Conservation (phyloP, 2,113 vertebrate species). For the Ammospiza caudacuta region DNA sequence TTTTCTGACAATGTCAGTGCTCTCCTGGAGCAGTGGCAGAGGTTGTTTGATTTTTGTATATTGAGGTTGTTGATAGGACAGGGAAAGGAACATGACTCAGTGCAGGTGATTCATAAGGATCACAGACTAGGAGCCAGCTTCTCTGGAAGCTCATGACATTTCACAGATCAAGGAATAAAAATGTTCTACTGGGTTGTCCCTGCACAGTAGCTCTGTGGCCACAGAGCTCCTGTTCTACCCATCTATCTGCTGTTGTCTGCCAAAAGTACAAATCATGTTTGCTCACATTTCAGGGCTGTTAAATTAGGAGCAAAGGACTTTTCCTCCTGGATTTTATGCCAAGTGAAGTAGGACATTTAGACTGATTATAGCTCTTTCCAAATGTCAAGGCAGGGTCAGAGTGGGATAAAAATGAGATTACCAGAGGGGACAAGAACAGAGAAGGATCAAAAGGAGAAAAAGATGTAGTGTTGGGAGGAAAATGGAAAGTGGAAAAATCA, state of each 20-base stretch:
- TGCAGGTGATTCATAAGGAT: conserved; percentile 37
- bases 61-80: conserved; percentile 52
- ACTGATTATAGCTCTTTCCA: background rate
- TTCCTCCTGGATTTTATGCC: background rate
- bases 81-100: conserved; percentile 24
- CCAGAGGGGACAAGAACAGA: background rate
- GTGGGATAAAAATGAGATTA: background rate
- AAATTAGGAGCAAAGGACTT: conserved; percentile 11
- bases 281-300: background rate
- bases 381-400: background rate
- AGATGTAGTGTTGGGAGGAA: background rate
- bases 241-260: background rate
- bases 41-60: conserved; percentile 43
- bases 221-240: background rate
- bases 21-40: conserved; percentile 42
- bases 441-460: background rate
- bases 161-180: conserved; percentile 16
- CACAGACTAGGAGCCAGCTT: background rate
- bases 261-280: conserved; percentile 22
- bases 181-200: background rate
- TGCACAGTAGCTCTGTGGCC: background rate
- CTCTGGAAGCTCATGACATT: background rate
- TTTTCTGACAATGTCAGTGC: conserved; percentile 34
- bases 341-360: background rate
- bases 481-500: background rate